Evolutionary conservation across 2,797 vertebrate genomes (phyloP).

Genomic region (Taeniopygia guttata): DNA sequence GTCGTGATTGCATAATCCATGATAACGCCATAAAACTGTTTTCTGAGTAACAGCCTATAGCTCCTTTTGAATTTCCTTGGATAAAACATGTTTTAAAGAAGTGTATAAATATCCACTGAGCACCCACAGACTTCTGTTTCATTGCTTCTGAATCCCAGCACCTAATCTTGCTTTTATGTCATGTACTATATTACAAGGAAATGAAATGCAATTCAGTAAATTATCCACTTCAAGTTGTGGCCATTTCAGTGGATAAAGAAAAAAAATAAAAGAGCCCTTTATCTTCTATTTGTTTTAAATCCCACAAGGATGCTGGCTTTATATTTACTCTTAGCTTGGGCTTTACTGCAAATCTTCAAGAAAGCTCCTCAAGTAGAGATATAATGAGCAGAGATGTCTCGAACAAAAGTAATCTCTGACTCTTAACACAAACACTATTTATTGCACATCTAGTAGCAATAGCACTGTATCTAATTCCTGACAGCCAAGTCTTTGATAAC

Average conservation of each 20-base stretch:
- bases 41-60: slow-evolving; percentile 8
- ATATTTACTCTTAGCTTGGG: slow-evolving; percentile 26
- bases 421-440: slow-evolving; percentile 51
- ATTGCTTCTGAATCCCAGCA: slow-evolving; percentile 15
- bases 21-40: background rate
- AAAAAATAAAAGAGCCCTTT: background rate
- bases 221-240: slow-evolving; percentile 48
- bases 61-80: slow-evolving; percentile 1
- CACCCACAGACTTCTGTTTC: slow-evolving; percentile 33
- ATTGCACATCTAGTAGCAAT: slow-evolving; percentile 1
- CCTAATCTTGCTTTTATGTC: slow-evolving; percentile 48
- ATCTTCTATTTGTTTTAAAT: slow-evolving; percentile 58
- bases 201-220: slow-evolving; percentile 62
- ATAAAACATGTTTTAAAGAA: slow-evolving; percentile 4
- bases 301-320: slow-evolving; percentile 20
- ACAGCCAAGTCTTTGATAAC: slow-evolving; percentile 7
- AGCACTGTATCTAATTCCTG: slow-evolving; percentile 30
- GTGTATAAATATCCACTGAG: slow-evolving; percentile 24
- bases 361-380: slow-evolving; percentile 46
- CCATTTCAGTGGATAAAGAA: slow-evolving; percentile 18
- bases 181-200: slow-evolving; percentile 48
- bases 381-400: slow-evolving; percentile 47
- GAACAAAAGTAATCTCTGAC: slow-evolving; percentile 52
- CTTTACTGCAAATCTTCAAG: slow-evolving; percentile 46
- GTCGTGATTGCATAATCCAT: slow-evolving; percentile 2